Evolutionary conservation across 2,113 vertebrate species (phyloP).

Genomic region (Gambusia affinis): DNA sequence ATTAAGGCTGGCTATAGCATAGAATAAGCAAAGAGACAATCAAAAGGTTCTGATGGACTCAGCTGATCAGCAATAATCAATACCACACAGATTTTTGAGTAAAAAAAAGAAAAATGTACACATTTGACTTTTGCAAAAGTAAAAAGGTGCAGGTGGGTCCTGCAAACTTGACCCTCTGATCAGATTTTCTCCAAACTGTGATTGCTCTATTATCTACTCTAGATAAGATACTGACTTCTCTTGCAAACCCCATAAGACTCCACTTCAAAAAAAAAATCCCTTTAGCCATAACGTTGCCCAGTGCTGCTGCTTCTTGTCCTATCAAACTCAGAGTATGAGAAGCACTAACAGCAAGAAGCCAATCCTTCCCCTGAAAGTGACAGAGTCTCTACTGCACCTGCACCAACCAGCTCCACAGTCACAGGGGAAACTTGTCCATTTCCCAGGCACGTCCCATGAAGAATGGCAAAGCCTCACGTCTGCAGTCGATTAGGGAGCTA

Average conservation of each 20-base stretch:
- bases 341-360: not conserved
- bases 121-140: not conserved
- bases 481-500: slow-evolving; percentile 69
- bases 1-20: not conserved
- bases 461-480: slow-evolving; percentile 74
- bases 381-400: not conserved
- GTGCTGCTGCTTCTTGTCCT: not conserved
- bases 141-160: not conserved
- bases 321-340: not conserved
- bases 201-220: not conserved
- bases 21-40: not conserved
- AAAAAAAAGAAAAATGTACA: not conserved
- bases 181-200: not conserved
- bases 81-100: not conserved
- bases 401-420: slow-evolving; percentile 6
- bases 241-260: too few relatives aligned
- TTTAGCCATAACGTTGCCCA: slow-evolving; percentile 19
- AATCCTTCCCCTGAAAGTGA: slow-evolving; percentile 28
- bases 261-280: not conserved
- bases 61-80: not conserved
- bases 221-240: not conserved
- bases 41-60: not conserved
- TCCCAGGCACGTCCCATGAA: slow-evolving; percentile 56
- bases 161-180: not conserved
- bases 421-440: slow-evolving; percentile 55